A percentile compares a stretch with the other conserved stretches of the same genome.
Evolutionary conservation across 2,797 vertebrate species (phyloP).

Genomic region (Poecilia picta): DNA sequence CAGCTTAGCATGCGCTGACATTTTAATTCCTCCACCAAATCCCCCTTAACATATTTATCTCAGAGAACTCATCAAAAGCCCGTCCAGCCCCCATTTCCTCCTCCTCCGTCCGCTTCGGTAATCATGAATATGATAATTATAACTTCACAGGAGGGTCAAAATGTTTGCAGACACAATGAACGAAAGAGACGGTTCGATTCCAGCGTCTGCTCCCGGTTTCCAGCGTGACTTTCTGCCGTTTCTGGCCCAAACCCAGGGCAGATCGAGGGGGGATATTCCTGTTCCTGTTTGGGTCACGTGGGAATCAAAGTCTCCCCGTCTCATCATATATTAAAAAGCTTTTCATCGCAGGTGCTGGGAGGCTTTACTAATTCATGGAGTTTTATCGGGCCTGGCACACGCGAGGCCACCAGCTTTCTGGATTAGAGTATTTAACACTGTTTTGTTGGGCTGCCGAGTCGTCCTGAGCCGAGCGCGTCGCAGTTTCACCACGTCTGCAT

Average conservation of each 20-base stretch:
- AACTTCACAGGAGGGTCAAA: slow-evolving; percentile 34
- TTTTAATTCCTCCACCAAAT: slow-evolving; percentile 77
- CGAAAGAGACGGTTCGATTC: slow-evolving; percentile 24
- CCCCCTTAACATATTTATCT: slow-evolving; percentile 73
- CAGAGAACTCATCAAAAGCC: slow-evolving; percentile 72
- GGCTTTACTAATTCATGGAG: slow-evolving; percentile 75
- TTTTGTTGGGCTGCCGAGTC: slow-evolving; percentile 59
- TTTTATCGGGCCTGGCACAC: slow-evolving; percentile 65
- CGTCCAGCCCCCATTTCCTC: slow-evolving; percentile 42
- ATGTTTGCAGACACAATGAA: slow-evolving; percentile 36
- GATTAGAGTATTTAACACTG: slow-evolving; percentile 74
- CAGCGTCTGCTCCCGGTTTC: not conserved
- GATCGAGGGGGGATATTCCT: slow-evolving; percentile 49
- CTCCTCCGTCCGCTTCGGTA: slow-evolving; percentile 48
- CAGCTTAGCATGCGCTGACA: slow-evolving; percentile 75
- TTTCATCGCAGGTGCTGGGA: slow-evolving; percentile 71
- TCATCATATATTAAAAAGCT: slow-evolving; percentile 74
- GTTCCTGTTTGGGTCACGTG: slow-evolving; percentile 52
- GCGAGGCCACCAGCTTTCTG: slow-evolving; percentile 63
- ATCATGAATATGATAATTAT: slow-evolving; percentile 54
- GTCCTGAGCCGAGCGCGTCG: slow-evolving; percentile 35
- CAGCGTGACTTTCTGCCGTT: slow-evolving; percentile 1
- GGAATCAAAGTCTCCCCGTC: slow-evolving; percentile 53
- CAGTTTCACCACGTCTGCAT: slow-evolving; percentile 46
- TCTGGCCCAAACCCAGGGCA: slow-evolving; percentile 52